These are phyloP conservation scores for Halyomorpha halys DNA, from an alignment of 1,140 invertebrate species.

Conservation along the genomic window DNA sequence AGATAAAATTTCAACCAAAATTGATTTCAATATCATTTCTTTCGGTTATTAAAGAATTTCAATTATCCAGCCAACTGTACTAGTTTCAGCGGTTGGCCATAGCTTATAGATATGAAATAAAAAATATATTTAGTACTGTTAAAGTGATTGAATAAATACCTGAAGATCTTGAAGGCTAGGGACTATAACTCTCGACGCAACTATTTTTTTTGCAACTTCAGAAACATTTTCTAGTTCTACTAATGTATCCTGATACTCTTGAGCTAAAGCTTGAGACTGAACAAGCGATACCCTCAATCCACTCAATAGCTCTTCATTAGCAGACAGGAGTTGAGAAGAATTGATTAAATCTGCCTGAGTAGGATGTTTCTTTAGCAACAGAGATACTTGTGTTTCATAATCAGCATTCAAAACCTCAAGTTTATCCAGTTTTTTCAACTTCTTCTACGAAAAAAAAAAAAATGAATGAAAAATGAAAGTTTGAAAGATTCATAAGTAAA, in stretches of 20 bases:
- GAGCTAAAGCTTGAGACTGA: constrained; percentile 57
- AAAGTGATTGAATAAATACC: constrained; percentile 16
- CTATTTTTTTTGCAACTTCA: constrained; percentile 62
- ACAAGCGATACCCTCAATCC: constrained; percentile 59
- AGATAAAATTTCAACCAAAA: too few species aligned
- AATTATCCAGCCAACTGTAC: too few species aligned
- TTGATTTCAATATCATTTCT: too few species aligned
- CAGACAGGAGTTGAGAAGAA: background rate
- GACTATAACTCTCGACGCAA: constrained; percentile 62
- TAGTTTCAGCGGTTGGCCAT: too few species aligned
- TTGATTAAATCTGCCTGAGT: background rate
- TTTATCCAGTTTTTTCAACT: constrained; percentile 53
- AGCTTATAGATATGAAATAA: too few species aligned
- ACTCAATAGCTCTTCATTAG: constrained; percentile 12
- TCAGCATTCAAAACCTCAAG: constrained; percentile 48
- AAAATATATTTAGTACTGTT: background rate
- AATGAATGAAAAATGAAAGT: background rate
- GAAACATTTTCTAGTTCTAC: constrained; percentile 76
- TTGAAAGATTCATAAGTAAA: constrained; percentile 24
- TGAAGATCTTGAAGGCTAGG: constrained; percentile 62
- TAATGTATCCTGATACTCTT: constrained; percentile 76
- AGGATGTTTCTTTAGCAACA: constrained; percentile 37
- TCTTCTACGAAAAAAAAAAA: constrained; percentile 33
- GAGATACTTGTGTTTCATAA: constrained; percentile 40
- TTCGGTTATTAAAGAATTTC: too few species aligned